Conservation (phyloP, 2,888 invertebrate genomes). For the Horisme vitalbata region DNA sequence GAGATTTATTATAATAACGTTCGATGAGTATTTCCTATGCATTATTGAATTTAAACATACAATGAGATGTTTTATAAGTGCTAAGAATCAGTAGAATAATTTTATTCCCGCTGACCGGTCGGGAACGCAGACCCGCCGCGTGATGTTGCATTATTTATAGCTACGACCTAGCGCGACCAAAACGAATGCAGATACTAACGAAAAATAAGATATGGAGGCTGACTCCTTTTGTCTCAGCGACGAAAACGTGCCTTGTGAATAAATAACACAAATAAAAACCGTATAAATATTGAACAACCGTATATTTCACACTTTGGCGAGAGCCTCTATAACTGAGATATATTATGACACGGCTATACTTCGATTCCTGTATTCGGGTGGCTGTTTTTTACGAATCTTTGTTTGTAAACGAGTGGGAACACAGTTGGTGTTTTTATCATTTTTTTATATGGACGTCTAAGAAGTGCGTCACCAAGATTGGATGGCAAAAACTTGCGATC, state of each 20-base stretch:
- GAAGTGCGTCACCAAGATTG: slow-evolving; percentile 32
- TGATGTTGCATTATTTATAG: slow-evolving; percentile 82
- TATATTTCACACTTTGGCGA: slow-evolving; percentile 78
- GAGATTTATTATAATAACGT: slow-evolving; percentile 36
- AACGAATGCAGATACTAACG: slow-evolving; percentile 77
- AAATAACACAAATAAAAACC: slow-evolving; percentile 79
- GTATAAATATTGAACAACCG: slow-evolving; percentile 78
- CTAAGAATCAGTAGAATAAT: slow-evolving; percentile 62
- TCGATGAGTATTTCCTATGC: slow-evolving; percentile 30
- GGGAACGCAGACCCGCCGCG: slow-evolving; percentile 63
- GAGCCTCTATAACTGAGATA: slow-evolving; percentile 69
- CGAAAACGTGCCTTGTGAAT: slow-evolving; percentile 74
- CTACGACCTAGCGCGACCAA: slow-evolving; percentile 70
- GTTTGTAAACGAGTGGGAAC: slow-evolving; percentile 72
- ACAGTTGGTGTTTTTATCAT: slow-evolving; percentile 56
- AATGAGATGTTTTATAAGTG: slow-evolving; percentile 52
- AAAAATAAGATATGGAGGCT: slow-evolving; percentile 69
- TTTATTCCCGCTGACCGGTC: slow-evolving; percentile 59
- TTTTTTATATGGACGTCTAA: slow-evolving; percentile 38
- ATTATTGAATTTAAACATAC: slow-evolving; percentile 25
- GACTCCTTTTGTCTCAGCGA: slow-evolving; percentile 66
- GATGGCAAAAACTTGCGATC: slow-evolving; percentile 40
- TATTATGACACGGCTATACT: slow-evolving; percentile 70
- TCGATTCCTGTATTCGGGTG: slow-evolving; percentile 61
- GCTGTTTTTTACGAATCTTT: slow-evolving; percentile 67